Percentiles rank a stretch among this genome's conserved stretches.
These are phyloP conservation scores for Eremobia ochroleuca DNA, from an alignment of 2,888 invertebrate species.

Conservation along the genomic window DNA sequence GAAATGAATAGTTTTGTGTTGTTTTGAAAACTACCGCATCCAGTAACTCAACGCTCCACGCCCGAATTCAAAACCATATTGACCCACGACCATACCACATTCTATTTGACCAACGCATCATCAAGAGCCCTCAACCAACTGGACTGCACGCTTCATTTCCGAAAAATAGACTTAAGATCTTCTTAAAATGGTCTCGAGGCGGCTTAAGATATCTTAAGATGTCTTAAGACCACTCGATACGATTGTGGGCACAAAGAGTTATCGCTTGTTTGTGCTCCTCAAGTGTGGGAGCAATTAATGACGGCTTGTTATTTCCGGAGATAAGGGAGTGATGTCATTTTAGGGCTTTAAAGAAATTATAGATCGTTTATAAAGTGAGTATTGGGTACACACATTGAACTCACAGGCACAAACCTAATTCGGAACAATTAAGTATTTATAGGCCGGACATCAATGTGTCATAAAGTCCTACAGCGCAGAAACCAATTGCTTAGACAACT, in stretches of 20 bases:
- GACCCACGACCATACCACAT: slow-evolving; percentile 66
- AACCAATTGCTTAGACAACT: no score
- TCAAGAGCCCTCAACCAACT: slow-evolving; percentile 72
- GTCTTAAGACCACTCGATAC: slow-evolving; percentile 69
- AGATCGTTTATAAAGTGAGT: no score
- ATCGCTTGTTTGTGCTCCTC: slow-evolving; percentile 63
- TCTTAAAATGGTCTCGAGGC: slow-evolving; percentile 53
- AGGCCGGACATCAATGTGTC: neutral
- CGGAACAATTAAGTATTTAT: neutral
- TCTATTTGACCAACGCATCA: slow-evolving; percentile 72
- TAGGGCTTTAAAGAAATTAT: neutral
- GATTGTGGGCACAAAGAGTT: slow-evolving; percentile 67
- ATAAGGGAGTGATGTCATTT: slow-evolving; percentile 54
- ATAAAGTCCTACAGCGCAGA: neutral
- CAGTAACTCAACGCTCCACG: neutral
- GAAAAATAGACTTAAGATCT: slow-evolving; percentile 71
- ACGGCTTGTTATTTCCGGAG: slow-evolving; percentile 59
- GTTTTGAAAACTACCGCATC: slow-evolving; percentile 33
- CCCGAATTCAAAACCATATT: slow-evolving; percentile 69
- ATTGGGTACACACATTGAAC: no score
- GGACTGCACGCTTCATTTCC: slow-evolving; percentile 79
- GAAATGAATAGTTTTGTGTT: neutral
- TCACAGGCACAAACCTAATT: no score
- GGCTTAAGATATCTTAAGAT: slow-evolving; percentile 24
- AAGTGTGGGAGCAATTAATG: slow-evolving; percentile 60